phyloP scores from a whole-genome alignment of 2,888 invertebrate species.

The Fragum whitleyi region DNA sequence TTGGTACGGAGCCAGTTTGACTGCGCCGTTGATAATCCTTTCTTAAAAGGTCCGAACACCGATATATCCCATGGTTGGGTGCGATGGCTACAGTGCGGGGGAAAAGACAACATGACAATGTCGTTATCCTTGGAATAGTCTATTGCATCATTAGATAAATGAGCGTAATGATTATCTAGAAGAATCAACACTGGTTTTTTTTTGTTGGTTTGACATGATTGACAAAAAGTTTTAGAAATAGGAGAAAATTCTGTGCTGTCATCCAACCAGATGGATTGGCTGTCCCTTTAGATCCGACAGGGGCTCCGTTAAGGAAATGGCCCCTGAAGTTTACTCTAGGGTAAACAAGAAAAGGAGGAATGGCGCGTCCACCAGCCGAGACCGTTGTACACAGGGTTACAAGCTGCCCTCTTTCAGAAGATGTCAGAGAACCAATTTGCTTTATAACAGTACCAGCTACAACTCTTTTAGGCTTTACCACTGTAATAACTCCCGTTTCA shows the following conservation, averaged over 20 bases:
- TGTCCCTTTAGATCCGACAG: slow-evolving; percentile 35
- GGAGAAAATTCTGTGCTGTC: slow-evolving; percentile 71
- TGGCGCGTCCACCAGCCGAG: slow-evolving; percentile 33
- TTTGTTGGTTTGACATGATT: slow-evolving; percentile 67
- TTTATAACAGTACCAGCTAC: slow-evolving; percentile 28
- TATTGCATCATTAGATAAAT: slow-evolving; percentile 71
- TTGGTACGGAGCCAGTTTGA: slow-evolving; percentile 80
- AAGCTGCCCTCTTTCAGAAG: slow-evolving; percentile 43
- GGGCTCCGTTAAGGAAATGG: slow-evolving; percentile 37
- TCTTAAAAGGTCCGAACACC: slow-evolving; percentile 75
- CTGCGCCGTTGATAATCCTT: slow-evolving; percentile 70
- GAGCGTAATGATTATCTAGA: slow-evolving; percentile 79
- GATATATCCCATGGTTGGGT: slow-evolving; percentile 85
- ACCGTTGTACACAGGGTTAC: slow-evolving; percentile 16
- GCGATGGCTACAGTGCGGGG: slow-evolving; percentile 84
- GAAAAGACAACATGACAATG: slow-evolving; percentile 83
- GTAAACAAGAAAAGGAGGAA: slow-evolving; percentile 55
- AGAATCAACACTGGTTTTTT: slow-evolving; percentile 70
- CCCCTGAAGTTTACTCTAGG: slow-evolving; percentile 43
- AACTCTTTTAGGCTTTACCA: slow-evolving; percentile 49
- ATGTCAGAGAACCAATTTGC: slow-evolving; percentile 42
- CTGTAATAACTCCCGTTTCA: slow-evolving; percentile 63
- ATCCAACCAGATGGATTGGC: slow-evolving; percentile 76
- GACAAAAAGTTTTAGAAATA: slow-evolving; percentile 78
- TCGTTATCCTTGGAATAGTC: slow-evolving; percentile 81